Percentiles rank a stretch among this genome's conserved stretches.
phyloP scores from a whole-genome alignment of 92 coral and sea anemone species.

The Umimayanthus kanabou region DNA sequence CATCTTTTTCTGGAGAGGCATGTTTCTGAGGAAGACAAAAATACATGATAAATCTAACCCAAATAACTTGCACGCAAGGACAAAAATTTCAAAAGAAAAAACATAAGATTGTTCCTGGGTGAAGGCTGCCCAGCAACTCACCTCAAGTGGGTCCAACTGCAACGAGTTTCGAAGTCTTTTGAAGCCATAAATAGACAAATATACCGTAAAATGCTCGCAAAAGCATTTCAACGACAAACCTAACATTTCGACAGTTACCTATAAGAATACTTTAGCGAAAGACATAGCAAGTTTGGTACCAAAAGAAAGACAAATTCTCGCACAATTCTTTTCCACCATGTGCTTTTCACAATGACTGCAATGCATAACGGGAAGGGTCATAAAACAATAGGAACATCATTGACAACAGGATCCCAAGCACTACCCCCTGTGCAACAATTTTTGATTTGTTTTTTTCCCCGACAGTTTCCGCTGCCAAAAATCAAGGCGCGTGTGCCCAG shows the following conservation, averaged over 20 bases:
- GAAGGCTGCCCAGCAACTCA: conserved; percentile 23
- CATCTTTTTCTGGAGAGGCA: conserved; percentile 54
- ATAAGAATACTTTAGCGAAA: conserved; percentile 11
- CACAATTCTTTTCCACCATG: conserved; percentile 32
- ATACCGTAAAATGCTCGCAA: conserved; percentile 13
- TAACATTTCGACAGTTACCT: conserved; percentile 9
- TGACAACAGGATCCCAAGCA: conserved; percentile 36
- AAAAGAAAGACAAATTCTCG: conserved; percentile 14
- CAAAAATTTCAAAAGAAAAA: conserved; percentile 48
- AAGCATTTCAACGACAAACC: not conserved
- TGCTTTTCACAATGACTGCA: conserved; percentile 11
- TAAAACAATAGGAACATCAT: conserved; percentile 4
- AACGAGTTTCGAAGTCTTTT: conserved; percentile 59
- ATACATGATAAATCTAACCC: conserved; percentile 39
- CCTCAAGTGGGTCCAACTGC: conserved; percentile 41
- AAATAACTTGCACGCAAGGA: conserved; percentile 48
- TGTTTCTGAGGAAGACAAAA: conserved; percentile 50
- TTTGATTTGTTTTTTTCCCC: conserved; percentile 15
- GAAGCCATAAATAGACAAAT: conserved; percentile 52
- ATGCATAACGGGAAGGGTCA: conserved; percentile 17
- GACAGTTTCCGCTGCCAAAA: conserved; percentile 57
- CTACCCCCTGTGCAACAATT: conserved; percentile 42
- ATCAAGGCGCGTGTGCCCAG: conserved; percentile 6
- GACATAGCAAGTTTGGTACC: conserved; percentile 49
- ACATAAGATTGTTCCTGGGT: conserved; percentile 65